A percentile compares a stretch with the other conserved stretches of the same genome.
Conservation (phyloP, 2,113 vertebrate species). For the Trachemys scripta region DNA sequence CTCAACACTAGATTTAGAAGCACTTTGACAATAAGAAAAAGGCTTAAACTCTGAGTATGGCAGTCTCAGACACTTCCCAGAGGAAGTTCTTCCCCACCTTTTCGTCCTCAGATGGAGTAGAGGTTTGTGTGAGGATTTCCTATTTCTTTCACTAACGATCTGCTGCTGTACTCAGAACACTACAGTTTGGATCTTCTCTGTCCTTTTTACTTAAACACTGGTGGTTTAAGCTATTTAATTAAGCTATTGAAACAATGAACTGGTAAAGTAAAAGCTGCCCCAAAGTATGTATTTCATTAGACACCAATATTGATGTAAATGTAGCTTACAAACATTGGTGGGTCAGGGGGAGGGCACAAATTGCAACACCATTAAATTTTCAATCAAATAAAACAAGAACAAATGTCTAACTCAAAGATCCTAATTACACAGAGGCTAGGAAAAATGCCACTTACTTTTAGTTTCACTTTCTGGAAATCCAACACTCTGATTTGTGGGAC, state of each 20-base stretch:
- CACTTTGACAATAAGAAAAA: background rate
- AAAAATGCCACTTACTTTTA: conserved; percentile 87
- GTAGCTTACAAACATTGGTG: background rate
- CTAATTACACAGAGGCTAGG: background rate
- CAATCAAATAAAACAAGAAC: background rate
- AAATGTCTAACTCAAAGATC: background rate
- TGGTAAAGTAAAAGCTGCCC: background rate
- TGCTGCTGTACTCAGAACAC: background rate
- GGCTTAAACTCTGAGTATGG: background rate
- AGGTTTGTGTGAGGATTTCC: background rate
- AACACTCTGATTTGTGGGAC: conserved; percentile 95
- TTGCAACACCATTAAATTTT: background rate
- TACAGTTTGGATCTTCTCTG: too few species aligned
- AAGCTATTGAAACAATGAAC: background rate
- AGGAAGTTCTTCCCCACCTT: background rate
- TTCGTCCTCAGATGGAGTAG: background rate
- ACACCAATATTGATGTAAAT: background rate
- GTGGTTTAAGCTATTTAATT: background rate
- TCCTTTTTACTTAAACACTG: background rate
- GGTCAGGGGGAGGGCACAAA: background rate
- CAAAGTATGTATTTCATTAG: background rate
- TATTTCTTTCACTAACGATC: background rate
- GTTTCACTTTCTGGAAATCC: conserved; percentile 97
- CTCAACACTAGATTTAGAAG: background rate
- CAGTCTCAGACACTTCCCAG: rapidly evolving